Base-by-base conservation (phyloP, 2,113 vertebrate species). In the Sceloporus tristichus region DNA sequence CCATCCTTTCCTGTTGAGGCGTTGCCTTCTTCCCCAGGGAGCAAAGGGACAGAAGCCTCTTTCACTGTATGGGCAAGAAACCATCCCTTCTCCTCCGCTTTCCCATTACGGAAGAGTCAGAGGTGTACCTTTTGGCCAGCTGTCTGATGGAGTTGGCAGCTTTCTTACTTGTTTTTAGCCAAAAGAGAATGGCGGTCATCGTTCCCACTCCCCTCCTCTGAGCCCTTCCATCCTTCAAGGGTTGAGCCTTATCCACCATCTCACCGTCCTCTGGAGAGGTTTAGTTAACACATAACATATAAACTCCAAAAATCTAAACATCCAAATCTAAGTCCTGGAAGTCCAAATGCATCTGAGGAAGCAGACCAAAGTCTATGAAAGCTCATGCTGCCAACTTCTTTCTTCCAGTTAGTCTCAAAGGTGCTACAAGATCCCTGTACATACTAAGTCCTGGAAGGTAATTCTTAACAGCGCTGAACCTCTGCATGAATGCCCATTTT, bases 31-130 rank as follows among this genome's bases (percentile, higher is more conserved):
- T 76, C 80, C 23, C 80, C 42, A 11, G 21, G 62, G 71, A 77
- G 38, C 23, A 29, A 84, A 3, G 76, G 62, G 66, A 89, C 88
- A 86, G 88, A 59, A 54, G 16, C 56, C 34, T 82, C 73, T 73
- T 77, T 83, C 80, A 83, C 9, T n/a, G 5, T 5, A 19, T 25
- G n/a, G 42, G 34, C 38, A 68, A 27, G 34, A 73, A 25, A 18
- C 3, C 21, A 48, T 6, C 9, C 70, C 25, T 48, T 48, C 48
- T 48, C 48, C 0, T 3, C 25, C 23, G 23, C 2, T 29, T 10
- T 2, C 6, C 1, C 23, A 29, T 54, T 14, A 4, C 0, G 68
- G 34, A 19, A 23, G 34, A 19, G 56, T 25, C 62, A 34, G 38
- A 71, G 38, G 25, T 3, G 6, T 9, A 1, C 27, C 56, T 79